A percentile compares a stretch with the other conserved stretches of the same genome.
phyloP scores from a whole-genome alignment of 2,888 invertebrate genomes.

The Dasysyrphus tricinctus region DNA sequence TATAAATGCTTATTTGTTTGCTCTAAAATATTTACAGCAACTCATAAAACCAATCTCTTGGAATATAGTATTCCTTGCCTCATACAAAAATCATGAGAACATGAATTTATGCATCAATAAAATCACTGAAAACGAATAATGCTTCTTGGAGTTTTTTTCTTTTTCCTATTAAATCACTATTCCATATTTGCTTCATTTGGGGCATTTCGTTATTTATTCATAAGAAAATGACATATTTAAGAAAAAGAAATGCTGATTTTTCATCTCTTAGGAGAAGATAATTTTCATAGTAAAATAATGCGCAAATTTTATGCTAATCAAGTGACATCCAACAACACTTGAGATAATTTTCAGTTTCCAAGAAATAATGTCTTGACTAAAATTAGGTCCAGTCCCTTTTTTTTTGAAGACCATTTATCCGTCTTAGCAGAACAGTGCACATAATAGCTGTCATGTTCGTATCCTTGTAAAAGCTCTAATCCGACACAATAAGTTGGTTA shows the following conservation, averaged over 20 bases:
- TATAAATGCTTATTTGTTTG: neutral
- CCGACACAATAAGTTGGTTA: neutral
- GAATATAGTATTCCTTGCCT: neutral
- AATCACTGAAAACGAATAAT: neutral
- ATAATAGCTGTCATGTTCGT: neutral
- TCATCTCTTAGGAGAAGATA: too few species aligned
- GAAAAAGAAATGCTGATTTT: neutral
- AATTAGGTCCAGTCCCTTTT: neutral
- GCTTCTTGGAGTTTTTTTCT: neutral
- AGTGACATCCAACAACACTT: neutral
- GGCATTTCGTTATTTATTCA: neutral
- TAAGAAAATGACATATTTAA: neutral
- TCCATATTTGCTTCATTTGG: neutral
- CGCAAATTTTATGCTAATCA: neutral
- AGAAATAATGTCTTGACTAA: neutral
- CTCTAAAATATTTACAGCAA: constrained; percentile 2
- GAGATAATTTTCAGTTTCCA: neutral
- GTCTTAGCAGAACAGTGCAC: neutral
- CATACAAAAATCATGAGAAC: neutral
- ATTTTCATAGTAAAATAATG: too few species aligned
- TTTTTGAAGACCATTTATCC: neutral
- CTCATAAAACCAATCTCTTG: neutral
- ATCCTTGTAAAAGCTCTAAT: neutral
- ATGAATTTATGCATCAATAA: neutral
- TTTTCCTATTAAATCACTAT: neutral